Evolutionary conservation across 2,888 invertebrate genomes (phyloP).

Genomic region (Malacosoma neustria): DNA sequence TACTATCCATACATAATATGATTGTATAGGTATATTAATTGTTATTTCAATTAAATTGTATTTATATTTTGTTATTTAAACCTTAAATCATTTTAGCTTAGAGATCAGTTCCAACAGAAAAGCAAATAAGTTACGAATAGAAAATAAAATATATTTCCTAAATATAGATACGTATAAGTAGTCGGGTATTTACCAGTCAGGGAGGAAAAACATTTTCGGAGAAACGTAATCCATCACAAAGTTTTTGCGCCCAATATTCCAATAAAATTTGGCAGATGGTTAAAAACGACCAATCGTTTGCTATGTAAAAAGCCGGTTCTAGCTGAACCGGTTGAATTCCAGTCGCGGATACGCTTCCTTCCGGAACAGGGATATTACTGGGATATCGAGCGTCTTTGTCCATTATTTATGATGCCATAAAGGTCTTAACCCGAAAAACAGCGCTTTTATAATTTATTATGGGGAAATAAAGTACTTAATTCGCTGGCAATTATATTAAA

Average conservation of each 20-base stretch:
- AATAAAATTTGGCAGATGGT: neutral
- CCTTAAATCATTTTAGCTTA: too few relatives aligned
- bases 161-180: too few relatives aligned
- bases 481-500: constrained; percentile 57
- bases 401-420: constrained; percentile 21
- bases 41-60: too few relatives aligned
- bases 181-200: constrained; percentile 1
- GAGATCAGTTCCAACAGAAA: too few relatives aligned
- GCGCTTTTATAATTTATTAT: constrained; percentile 44
- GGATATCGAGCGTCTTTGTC: constrained; percentile 12
- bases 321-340: constrained; percentile 32
- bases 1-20: too few relatives aligned
- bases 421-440: constrained; percentile 22
- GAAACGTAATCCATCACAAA: neutral
- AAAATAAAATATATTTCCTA: too few relatives aligned
- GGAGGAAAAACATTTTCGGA: constrained; percentile 1
- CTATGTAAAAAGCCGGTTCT: neutral
- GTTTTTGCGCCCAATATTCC: neutral
- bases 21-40: too few relatives aligned
- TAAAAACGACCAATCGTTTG: neutral
- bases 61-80: too few relatives aligned
- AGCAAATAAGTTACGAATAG: too few relatives aligned
- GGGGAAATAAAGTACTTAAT: constrained; percentile 57
- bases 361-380: constrained; percentile 29
- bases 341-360: constrained; percentile 29